Conservation (phyloP, 2,797 vertebrate genomes). For the Pangasius mekongensis region DNA sequence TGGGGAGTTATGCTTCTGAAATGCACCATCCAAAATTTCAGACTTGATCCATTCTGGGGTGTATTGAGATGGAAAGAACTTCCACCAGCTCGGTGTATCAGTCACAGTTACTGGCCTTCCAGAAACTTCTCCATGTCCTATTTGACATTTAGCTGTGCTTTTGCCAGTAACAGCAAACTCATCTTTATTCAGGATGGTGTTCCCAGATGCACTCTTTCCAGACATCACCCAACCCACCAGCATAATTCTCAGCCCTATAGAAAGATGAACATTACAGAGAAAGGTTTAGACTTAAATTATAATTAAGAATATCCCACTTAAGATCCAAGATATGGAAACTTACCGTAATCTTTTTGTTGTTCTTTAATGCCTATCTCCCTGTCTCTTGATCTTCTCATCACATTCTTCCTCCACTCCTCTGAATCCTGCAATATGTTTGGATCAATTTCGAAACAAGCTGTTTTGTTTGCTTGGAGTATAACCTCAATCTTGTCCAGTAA, state of each 20-base stretch:
- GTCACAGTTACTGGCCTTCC: slow-evolving; percentile 40
- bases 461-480: background rate
- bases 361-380: background rate
- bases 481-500: background rate
- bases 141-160: background rate
- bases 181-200: slow-evolving; percentile 32
- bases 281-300: background rate
- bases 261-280: background rate
- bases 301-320: background rate
- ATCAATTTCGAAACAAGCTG: background rate
- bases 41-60: background rate
- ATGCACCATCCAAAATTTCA: background rate
- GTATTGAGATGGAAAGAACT: background rate
- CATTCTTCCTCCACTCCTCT: slow-evolving; percentile 5
- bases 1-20: background rate
- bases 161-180: background rate
- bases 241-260: slow-evolving; percentile 28
- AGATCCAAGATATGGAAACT: background rate
- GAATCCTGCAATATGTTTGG: background rate
- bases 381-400: background rate
- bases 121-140: background rate
- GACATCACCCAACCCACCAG: slow-evolving; percentile 43
- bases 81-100: slow-evolving; percentile 42
- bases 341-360: background rate
- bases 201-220: slow-evolving; percentile 44